Conservation (phyloP, 2,888 invertebrate species). For the Apodemia mormo region DNA sequence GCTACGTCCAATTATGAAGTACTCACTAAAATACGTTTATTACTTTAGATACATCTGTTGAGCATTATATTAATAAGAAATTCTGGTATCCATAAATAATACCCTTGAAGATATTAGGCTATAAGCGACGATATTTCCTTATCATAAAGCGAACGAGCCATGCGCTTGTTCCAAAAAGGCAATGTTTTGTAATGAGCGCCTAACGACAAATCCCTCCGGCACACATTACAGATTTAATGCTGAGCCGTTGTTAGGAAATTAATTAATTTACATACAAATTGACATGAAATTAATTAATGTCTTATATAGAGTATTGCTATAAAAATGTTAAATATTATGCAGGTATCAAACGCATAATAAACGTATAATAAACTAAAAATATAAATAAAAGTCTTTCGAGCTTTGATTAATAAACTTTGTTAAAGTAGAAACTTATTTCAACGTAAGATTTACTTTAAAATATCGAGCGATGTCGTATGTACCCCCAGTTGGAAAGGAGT, state of each 20-base stretch:
- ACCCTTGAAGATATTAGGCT: not conserved
- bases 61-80: not conserved
- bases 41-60: no score
- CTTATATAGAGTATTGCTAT: not conserved
- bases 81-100: not conserved
- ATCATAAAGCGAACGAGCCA: not conserved
- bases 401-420: no score
- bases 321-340: no score
- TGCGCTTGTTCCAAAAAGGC: not conserved
- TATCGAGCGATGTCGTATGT: no score
- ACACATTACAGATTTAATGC: conserved; percentile 11
- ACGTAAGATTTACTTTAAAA: no score
- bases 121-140: not conserved
- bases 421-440: no score
- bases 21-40: no score
- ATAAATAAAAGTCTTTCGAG: no score
- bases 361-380: no score
- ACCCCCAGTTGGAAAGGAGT: no score
- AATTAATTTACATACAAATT: conserved; percentile 13
- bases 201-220: conserved; percentile 12
- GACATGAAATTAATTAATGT: not conserved
- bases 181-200: conserved; percentile 1
- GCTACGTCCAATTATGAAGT: no score
- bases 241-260: conserved; percentile 9
- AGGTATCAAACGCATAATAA: no score